Evolutionary conservation across 2,888 invertebrate genomes (phyloP).

Genomic region (Digitonthophagus gazella): DNA sequence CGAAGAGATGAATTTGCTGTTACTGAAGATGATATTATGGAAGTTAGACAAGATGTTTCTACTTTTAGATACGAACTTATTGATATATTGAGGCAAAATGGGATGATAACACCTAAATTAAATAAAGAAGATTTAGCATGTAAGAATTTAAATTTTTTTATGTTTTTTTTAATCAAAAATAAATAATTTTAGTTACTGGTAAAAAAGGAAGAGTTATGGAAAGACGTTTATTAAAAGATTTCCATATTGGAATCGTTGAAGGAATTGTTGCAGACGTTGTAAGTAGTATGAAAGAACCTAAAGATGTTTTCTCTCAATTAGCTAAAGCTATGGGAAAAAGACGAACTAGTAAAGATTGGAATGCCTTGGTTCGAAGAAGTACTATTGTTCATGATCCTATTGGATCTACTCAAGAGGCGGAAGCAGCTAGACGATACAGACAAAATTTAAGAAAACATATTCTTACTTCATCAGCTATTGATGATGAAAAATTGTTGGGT

Average conservation of each 20-base stretch:
- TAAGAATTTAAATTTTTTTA: conserved; percentile 45
- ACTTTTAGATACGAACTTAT: conserved; percentile 89
- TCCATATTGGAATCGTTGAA: conserved; percentile 87
- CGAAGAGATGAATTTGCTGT: conserved; percentile 89
- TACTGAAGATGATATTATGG: conserved; percentile 97
- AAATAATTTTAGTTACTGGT: conserved; percentile 64
- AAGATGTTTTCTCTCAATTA: conserved; percentile 80
- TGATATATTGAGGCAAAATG: conserved; percentile 86
- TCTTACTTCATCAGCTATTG: conserved; percentile 64
- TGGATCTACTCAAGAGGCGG: conserved; percentile 70
- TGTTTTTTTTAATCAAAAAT: too few relatives aligned
- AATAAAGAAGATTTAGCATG: conserved; percentile 66
- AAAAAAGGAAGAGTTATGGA: conserved; percentile 86
- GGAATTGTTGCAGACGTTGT: conserved; percentile 73
- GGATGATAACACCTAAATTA: conserved; percentile 78
- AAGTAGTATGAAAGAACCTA: conserved; percentile 64
- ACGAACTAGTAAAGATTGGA: conserved; percentile 73
- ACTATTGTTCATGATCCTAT: conserved; percentile 73
- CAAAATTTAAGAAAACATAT: conserved; percentile 73
- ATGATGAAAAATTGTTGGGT: conserved; percentile 72
- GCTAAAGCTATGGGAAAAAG: conserved; percentile 74
- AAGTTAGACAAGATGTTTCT: conserved; percentile 96
- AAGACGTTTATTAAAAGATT: conserved; percentile 80
- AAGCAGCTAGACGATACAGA: conserved; percentile 60
- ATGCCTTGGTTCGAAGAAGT: conserved; percentile 73